Percentiles rank a stretch among this genome's conserved stretches.
Conservation (phyloP, 2,113 vertebrate genomes). For the Eptesicus fuscus region DNA sequence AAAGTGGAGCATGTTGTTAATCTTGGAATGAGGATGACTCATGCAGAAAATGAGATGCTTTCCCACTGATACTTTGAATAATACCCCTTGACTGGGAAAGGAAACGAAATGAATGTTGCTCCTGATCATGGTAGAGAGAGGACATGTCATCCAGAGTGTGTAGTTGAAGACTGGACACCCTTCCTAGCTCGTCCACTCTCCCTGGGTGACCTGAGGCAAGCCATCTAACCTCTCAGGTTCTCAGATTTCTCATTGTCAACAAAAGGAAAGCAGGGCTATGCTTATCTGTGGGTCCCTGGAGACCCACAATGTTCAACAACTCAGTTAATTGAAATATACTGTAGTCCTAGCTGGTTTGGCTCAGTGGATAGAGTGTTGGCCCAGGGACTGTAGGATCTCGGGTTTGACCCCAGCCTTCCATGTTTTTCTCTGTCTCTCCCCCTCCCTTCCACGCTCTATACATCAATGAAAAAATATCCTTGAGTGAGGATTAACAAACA, state of each 20-base stretch:
- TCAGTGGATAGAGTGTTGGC: too few species aligned
- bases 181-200: background rate
- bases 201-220: background rate
- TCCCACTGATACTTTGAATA: conserved; percentile 53
- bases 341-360: background rate
- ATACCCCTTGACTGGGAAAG: conserved; percentile 11
- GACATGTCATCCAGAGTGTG: background rate
- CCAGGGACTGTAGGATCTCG: too few species aligned
- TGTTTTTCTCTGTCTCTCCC: too few species aligned
- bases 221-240: background rate
- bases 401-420: too few species aligned
- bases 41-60: conserved; percentile 58
- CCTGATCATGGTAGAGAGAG: background rate
- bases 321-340: background rate
- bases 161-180: background rate
- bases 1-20: conserved; percentile 68
- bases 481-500: too few species aligned
- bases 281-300: background rate
- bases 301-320: background rate
- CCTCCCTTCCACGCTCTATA: too few species aligned
- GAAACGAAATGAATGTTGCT: background rate
- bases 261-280: background rate
- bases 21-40: conserved; percentile 68
- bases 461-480: too few species aligned
- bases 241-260: background rate